Base-by-base conservation (phyloP, 2,797 vertebrate genomes). In the Microctenopoma stevenorrisi region DNA sequence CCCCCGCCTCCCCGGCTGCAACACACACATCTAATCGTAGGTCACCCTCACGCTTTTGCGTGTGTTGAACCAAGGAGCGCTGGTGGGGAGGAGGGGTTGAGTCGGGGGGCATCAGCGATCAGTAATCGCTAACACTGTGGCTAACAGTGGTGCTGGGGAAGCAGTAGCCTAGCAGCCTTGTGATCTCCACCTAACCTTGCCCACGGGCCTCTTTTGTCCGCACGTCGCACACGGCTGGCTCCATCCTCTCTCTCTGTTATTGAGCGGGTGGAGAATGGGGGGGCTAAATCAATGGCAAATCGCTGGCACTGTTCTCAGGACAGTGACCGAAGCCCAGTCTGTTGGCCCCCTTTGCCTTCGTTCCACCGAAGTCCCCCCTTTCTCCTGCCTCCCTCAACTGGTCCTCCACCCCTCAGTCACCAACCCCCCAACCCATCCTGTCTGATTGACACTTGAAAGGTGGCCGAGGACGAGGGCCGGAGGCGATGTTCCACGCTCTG, bases 401-500 rank as follows among this genome's bases (percentile, higher is more conserved):
- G 83, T 81, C 82, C 84, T 83, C 85, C 82, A 70, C 71, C 86
- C 84, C 79, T 83, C 86, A 67, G 63, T 63, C 66, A 37, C 74
- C 63, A 5, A 8, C 40, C 48, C 61, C 69, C 64, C 64, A 94
- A 94, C 95, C 95, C 95, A 96, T 95, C 95, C 94, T 90, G 76
- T 95, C 94, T 98, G 97, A 98, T 98, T 99, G 97, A 98, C 97
- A 98, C 97, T 99, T 99, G 96, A 99, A 99, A 99, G 97, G 95
- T 96, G 95, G 95, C 94, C 91, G 94, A 94, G 95, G 95, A 98
- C 95, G 94, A 35, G 93, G 98, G 97, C 97, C 96, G 96, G 96
- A 95, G 97, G 97, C 97, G 87, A 96, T 94, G 96, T 96, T 97
- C 96, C 95, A 93, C 95, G 96, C 97, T 95, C 93, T 92, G 91